Evolutionary conservation across 2,888 invertebrate species (phyloP), one percentile per base, ranked within the genome.

Genomic region (Pachycephus smyrnensis): DNA sequence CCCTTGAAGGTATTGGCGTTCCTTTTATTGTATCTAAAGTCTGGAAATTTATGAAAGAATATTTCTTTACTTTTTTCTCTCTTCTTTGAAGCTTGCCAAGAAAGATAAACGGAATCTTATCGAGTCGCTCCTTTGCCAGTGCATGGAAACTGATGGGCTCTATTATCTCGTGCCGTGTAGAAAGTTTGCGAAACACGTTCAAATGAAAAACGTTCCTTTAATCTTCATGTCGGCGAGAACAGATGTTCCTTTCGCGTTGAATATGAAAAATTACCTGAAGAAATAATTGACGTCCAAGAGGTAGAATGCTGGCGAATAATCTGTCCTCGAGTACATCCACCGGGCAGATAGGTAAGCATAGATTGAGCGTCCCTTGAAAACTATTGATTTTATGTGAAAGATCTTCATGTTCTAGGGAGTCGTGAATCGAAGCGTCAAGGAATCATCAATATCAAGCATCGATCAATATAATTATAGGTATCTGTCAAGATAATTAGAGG

Each of bases 251-350:
- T 55, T 55, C 55, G 55, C 15, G 55, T 55, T 23, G 23, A 55
- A 55, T 55, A 23, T 9, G 23, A 37, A 69, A 73, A 76, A 15
- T 75, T 86, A 89, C 89, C 85, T 87, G 75, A 11, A 68, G 73
- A 30, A 86, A 76, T 31, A 79, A 75, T 31, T 68, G 68, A 23
- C 84, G 79, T 6, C 81, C 85, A 30, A 77, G 68, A 0, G 82
- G 79, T 3, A 88, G 76, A 36, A 80, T 75, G 37, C 80, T 78
- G 1, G 73, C 71, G 37, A 88, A 88, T 74, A 88, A 76, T 76
- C 79, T 81, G 23, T 86, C 81, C 3, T 87, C 85, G n/a, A 86
- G 76, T 37, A 82, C 69, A 69, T 82, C 76, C 15, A 80, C 55
- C 6, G 83, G 69, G 31, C 77, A 79, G 76, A 69, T 80, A 31